Evolutionary conservation across 2,797 vertebrate genomes (phyloP).

Genomic region (Gorsachius magnificus): DNA sequence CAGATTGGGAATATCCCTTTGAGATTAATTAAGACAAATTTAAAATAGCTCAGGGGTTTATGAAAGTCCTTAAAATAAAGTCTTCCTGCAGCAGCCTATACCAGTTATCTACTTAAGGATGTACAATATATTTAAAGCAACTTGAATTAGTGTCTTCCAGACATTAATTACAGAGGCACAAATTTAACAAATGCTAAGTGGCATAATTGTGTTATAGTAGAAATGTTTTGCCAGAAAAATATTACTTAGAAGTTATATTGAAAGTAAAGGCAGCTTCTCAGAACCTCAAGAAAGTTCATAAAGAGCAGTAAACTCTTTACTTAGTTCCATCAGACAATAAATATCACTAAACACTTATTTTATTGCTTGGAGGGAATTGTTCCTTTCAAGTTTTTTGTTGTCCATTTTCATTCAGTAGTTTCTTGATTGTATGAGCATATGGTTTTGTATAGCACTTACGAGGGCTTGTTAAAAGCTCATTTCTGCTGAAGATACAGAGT

Average conservation of each 20-base stretch:
- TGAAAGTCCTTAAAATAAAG: background rate
- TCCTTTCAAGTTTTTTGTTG: background rate
- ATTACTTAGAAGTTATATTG: background rate
- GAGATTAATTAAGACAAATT: background rate
- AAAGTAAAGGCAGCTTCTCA: background rate
- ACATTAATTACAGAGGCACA: background rate
- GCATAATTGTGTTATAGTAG: background rate
- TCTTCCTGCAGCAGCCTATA: background rate
- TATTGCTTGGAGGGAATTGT: background rate
- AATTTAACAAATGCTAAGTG: background rate
- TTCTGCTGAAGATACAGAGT: background rate
- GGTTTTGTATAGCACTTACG: background rate
- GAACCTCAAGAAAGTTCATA: background rate
- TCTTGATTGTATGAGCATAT: background rate
- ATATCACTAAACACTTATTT: background rate
- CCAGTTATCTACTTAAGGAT: background rate
- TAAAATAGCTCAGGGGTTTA: background rate
- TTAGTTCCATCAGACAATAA: background rate
- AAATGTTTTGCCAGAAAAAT: background rate
- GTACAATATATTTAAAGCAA: background rate
- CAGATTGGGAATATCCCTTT: background rate
- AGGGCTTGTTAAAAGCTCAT: background rate
- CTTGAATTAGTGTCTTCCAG: background rate
- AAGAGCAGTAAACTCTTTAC: background rate
- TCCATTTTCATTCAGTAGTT: background rate